phyloP scores from a whole-genome alignment of 2,797 vertebrate genomes.

The Epinephelus coioides region DNA sequence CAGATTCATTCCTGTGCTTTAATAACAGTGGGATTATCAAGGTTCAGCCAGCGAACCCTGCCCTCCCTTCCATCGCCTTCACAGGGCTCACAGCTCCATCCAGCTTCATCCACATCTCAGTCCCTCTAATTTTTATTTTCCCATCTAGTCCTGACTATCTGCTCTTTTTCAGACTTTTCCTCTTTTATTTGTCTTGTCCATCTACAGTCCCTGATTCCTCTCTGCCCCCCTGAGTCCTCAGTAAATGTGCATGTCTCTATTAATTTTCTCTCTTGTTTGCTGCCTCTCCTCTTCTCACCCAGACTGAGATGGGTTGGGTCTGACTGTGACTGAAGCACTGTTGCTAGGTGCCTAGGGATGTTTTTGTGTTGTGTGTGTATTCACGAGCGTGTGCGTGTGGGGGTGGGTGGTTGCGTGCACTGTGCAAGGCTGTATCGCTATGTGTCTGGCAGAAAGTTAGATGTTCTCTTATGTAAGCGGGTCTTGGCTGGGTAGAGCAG shows the following conservation, averaged over 20 bases:
- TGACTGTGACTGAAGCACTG: conserved; percentile 49
- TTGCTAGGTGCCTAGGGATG: conserved; percentile 50
- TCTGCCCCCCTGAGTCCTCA: not conserved
- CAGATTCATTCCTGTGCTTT: conserved; percentile 64
- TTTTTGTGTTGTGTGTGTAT: conserved; percentile 16
- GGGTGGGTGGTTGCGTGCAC: conserved; percentile 37
- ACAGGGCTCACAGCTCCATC: conserved; percentile 47
- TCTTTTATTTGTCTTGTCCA: not conserved
- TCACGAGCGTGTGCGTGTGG: not conserved
- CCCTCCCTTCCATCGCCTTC: conserved; percentile 41
- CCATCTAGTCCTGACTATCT: conserved; percentile 5
- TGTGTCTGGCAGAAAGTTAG: conserved; percentile 73
- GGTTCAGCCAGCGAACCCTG: conserved; percentile 61
- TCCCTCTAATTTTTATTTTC: conserved; percentile 10
- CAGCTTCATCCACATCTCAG: conserved; percentile 26
- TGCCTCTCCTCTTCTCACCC: conserved; percentile 26
- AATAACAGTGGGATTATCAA: conserved; percentile 79
- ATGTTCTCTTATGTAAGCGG: conserved; percentile 72
- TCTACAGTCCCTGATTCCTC: conserved; percentile 11
- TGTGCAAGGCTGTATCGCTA: conserved; percentile 42
- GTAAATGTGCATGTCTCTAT: conserved; percentile 23
- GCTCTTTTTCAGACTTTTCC: conserved; percentile 1
- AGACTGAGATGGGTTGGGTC: conserved; percentile 40
- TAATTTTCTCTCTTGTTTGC: conserved; percentile 33
- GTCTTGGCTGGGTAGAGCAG: conserved; percentile 68